These are phyloP conservation scores for Anguilla marmorata DNA, from an alignment of 2,797 vertebrate genomes.

Conservation along the genomic window DNA sequence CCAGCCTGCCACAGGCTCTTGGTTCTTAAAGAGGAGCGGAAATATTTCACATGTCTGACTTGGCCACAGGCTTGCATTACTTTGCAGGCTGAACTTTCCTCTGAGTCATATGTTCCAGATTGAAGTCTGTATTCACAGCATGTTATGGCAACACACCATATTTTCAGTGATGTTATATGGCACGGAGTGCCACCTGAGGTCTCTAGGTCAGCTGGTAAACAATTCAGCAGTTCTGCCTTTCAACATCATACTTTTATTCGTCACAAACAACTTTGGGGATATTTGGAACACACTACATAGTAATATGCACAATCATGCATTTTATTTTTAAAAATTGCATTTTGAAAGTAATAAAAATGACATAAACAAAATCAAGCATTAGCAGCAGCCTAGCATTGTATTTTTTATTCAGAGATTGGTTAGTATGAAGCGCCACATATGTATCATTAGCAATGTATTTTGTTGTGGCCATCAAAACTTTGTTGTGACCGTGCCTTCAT, in stretches of 20 bases:
- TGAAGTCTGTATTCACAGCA: constrained; percentile 9
- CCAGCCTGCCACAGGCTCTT: constrained; percentile 47
- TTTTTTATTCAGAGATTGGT: background rate
- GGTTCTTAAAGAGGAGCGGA: constrained; percentile 55
- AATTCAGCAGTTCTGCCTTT: background rate
- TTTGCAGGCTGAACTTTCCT: constrained; percentile 45
- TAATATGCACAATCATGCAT: background rate
- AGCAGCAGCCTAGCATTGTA: background rate
- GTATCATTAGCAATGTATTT: background rate
- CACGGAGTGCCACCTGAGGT: background rate
- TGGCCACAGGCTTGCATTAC: constrained; percentile 47
- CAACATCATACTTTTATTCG: background rate
- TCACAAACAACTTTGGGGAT: background rate
- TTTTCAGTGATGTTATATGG: background rate
- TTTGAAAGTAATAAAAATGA: background rate
- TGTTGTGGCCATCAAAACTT: background rate
- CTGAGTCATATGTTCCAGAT: constrained; percentile 42
- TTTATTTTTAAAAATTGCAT: background rate
- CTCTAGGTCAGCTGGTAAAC: background rate
- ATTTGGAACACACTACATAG: background rate
- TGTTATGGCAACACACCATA: constrained; percentile 12
- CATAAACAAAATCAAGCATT: background rate
- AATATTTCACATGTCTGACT: constrained; percentile 67
- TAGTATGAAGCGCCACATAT: background rate
- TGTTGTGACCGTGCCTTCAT: too few relatives aligned